Evolutionary conservation across 1,140 invertebrate species (phyloP).

Genomic region (Amyelois transitella): DNA sequence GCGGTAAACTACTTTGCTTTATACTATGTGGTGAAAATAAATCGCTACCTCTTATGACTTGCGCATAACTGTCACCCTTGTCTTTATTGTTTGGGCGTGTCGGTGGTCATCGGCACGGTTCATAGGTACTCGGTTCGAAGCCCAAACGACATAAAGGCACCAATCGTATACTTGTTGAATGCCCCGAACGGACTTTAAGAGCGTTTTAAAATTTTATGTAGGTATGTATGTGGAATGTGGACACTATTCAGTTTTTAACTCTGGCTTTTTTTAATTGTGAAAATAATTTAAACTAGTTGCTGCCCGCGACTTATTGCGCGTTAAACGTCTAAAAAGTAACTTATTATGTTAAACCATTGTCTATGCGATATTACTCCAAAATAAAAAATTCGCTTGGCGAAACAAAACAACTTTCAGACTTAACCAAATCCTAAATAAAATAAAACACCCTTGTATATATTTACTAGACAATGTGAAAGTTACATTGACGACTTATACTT

Average conservation of each 20-base stretch:
- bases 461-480: too few relatives aligned
- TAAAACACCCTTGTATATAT: too few relatives aligned
- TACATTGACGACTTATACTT: too few relatives aligned
- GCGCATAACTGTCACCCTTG: constrained; percentile 16
- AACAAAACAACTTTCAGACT: too few relatives aligned
- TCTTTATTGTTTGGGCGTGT: constrained; percentile 20
- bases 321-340: too few relatives aligned
- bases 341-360: too few relatives aligned
- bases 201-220: background rate
- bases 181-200: background rate
- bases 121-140: constrained; percentile 6
- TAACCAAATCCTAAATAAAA: too few relatives aligned
- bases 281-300: too few relatives aligned
- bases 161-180: constrained; percentile 13
- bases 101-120: constrained; percentile 17
- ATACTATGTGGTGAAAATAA: background rate
- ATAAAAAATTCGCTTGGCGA: too few relatives aligned
- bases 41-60: constrained; percentile 5
- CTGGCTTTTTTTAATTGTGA: too few relatives aligned
- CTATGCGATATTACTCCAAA: too few relatives aligned
- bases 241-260: background rate
- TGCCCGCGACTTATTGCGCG: too few relatives aligned
- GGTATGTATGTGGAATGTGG: background rate
- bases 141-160: background rate
- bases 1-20: background rate